These are phyloP conservation scores for Trachops cirrhosus DNA, from an alignment of 2,797 vertebrate genomes.

Conservation along the genomic window DNA sequence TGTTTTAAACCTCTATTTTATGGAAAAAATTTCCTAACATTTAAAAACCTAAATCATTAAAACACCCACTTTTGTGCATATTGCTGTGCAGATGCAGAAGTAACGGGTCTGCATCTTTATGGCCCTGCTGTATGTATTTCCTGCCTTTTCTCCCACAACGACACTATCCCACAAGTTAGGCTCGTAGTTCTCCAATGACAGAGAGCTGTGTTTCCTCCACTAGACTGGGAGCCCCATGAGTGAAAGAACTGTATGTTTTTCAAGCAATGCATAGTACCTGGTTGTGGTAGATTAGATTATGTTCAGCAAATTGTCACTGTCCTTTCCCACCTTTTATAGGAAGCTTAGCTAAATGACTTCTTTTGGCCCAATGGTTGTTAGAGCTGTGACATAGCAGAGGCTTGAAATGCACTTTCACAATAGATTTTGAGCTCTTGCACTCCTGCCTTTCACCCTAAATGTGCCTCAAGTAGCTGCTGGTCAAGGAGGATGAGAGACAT, in stretches of 20 bases:
- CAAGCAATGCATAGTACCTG: not conserved
- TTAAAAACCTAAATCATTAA: not conserved
- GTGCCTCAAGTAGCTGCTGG: not conserved
- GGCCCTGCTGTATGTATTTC: not conserved
- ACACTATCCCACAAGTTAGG: not conserved
- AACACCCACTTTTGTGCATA: not conserved
- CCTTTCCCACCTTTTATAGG: not conserved
- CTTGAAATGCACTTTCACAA: not conserved
- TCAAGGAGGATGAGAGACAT: not conserved
- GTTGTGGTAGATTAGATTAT: not conserved
- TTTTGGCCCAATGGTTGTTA: not conserved
- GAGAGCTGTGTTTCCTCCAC: not conserved
- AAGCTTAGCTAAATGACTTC: not conserved
- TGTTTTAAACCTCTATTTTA: constrained; percentile 4
- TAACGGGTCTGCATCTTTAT: not conserved
- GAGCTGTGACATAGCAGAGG: not conserved
- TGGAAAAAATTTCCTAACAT: not conserved
- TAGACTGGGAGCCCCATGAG: not conserved
- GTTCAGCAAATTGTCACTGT: not conserved
- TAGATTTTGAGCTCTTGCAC: not conserved
- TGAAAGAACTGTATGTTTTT: not conserved
- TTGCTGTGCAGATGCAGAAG: not conserved
- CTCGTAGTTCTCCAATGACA: not conserved
- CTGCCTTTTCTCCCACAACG: not conserved
- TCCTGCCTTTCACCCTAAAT: not conserved